Base-by-base conservation (phyloP, 2,113 vertebrate species). In the Nycticebus coucang region DNA sequence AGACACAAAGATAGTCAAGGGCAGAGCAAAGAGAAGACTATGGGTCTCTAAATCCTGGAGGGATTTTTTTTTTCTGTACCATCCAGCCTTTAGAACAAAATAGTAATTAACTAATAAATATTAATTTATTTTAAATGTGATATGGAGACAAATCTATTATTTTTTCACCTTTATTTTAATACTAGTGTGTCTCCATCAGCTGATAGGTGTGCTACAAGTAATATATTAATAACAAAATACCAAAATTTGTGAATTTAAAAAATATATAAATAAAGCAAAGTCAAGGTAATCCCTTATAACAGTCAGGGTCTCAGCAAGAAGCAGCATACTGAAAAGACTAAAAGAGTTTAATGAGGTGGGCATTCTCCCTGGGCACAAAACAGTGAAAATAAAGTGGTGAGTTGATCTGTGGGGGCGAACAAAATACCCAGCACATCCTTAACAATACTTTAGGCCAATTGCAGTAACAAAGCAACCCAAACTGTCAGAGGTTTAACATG, bases 211-310 rank as follows among this genome's bases (percentile, higher is more conserved):
- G 81, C 41, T 71, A 2, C 13, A 88, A 74, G 3, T 82, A 87
- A 82, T 33, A 71, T 71, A 71, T 30, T 79, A 91, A 60, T 26
- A 64, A 71, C 33, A 85, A 64, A 41, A 81, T 72, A 45, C 15
- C 57, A 12, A 85, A 81, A 55, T 41, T 22, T 79, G 13, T 83
- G 21, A 2, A 64, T 53, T 84, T 24, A 60, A 41, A 75, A 41
- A n/a, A n/a, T n/a, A 72, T 50, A 59, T 91, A 91, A 93, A 89
- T 68, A 77, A 94, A 89, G 22, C 50, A 77, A n/a, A 95, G 68
- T 90, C 59, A 66, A 69, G 17, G 10, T 59, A 83, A 85, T 77
- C 45, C 17, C 41, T 90, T 84, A 9, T 13, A 69, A 60, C 15
- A 37, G 53, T 90, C 68, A 80, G 21, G 12, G 37, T 91, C 60